Conservation (phyloP, 2,797 vertebrate species). For the Myotis findleyi region DNA sequence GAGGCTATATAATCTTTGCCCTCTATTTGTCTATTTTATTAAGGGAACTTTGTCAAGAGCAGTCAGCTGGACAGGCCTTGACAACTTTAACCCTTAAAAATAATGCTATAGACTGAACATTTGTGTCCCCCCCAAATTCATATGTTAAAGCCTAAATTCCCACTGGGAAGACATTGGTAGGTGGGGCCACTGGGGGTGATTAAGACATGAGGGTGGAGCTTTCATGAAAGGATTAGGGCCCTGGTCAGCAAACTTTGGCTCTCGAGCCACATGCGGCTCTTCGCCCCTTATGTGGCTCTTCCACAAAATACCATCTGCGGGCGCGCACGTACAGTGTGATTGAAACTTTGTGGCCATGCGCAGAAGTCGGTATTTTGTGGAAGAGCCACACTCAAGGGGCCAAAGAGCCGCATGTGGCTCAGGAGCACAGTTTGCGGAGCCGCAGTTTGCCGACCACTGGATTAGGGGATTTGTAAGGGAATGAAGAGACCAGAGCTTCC, state of each 20-base stretch:
- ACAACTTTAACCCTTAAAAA: background rate
- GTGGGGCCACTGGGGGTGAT: background rate
- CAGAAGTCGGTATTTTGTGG: too few species aligned
- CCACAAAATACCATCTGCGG: too few species aligned
- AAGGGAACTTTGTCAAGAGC: background rate
- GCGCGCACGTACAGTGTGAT: too few species aligned
- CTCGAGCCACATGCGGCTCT: too few species aligned
- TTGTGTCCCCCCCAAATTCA: background rate
- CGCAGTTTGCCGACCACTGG: too few species aligned
- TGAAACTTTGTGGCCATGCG: too few species aligned
- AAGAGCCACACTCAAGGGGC: too few species aligned
- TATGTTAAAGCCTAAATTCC: background rate
- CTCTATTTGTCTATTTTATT: background rate
- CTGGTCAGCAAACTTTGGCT: too few species aligned
- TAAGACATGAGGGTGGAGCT: background rate
- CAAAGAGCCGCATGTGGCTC: too few species aligned
- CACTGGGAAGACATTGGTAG: background rate
- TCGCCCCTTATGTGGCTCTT: too few species aligned
- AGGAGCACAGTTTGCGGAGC: too few species aligned
- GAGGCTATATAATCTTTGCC: background rate
- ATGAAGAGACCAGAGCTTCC: background rate
- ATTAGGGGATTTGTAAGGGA: background rate
- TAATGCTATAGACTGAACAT: background rate
- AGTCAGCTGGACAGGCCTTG: background rate
- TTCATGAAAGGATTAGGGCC: background rate